Evolutionary conservation across 2,888 invertebrate genomes (phyloP).

Genomic region (Polydesmus complanatus): DNA sequence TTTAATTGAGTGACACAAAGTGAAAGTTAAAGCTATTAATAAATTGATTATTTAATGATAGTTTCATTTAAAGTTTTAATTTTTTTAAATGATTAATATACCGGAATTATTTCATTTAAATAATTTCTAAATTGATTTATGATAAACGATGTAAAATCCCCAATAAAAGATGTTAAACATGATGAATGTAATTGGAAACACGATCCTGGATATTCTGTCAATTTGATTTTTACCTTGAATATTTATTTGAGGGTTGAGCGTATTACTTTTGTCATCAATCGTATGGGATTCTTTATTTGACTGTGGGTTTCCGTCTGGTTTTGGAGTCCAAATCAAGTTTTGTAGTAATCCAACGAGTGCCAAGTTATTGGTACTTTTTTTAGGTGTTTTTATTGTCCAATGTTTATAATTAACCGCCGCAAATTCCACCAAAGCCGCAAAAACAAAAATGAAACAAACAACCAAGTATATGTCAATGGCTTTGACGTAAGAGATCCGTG

Average conservation of each 20-base stretch:
- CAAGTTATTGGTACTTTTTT: no score
- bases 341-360: not conserved
- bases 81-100: no score
- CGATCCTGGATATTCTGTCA: constrained; percentile 89
- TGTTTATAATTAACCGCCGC: constrained; percentile 98
- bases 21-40: no score
- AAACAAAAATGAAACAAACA: constrained; percentile 98
- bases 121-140: no score
- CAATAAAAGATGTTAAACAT: constrained; percentile 92
- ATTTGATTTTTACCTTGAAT: constrained; percentile 65
- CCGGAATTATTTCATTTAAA: no score
- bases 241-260: not conserved
- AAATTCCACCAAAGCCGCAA: constrained; percentile 89
- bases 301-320: not conserved
- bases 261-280: not conserved
- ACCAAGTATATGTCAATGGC: constrained; percentile 97
- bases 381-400: constrained; percentile 92
- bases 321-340: not conserved
- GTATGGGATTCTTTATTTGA: not conserved
- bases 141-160: constrained; percentile 63
- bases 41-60: no score
- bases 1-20: no score
- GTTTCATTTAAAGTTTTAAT: no score
- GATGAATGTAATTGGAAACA: constrained; percentile 90
- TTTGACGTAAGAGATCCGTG: constrained; percentile 94